Evolutionary conservation across 2,797 vertebrate genomes (phyloP).

Genomic region (Amniataba percoides): DNA sequence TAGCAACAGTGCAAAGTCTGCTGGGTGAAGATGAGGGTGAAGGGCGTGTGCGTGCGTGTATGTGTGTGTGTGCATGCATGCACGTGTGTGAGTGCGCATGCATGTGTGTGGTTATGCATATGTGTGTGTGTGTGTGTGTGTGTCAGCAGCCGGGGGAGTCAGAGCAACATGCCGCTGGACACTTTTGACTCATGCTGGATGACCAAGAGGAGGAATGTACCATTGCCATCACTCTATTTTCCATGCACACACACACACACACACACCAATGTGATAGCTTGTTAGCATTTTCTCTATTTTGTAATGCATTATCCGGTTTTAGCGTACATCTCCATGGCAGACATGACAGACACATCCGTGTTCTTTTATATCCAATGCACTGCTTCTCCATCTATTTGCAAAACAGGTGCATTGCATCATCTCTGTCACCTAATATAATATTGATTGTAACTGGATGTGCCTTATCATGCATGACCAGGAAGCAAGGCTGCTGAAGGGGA

Average conservation of each 20-base stretch:
- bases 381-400: background rate
- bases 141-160: background rate
- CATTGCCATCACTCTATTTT: background rate
- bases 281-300: background rate
- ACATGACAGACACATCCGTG: background rate
- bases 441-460: background rate
- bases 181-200: constrained; percentile 61
- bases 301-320: background rate
- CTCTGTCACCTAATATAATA: background rate
- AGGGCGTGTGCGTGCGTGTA: background rate
- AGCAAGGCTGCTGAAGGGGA: background rate
- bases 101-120: no score
- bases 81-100: constrained; percentile 31
- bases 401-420: background rate
- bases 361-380: background rate
- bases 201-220: constrained; percentile 29
- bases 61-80: constrained; percentile 32
- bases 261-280: background rate
- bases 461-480: background rate
- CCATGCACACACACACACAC: background rate
- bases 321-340: background rate
- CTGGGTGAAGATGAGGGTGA: constrained; percentile 17
- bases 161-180: constrained; percentile 34
- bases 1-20: constrained; percentile 48
- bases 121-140: constrained; percentile 33